A percentile compares a stretch with the other conserved stretches of the same genome.
These are phyloP conservation scores for Drosophila seguyi DNA, from an alignment of 1,140 invertebrate genomes.

Conservation along the genomic window DNA sequence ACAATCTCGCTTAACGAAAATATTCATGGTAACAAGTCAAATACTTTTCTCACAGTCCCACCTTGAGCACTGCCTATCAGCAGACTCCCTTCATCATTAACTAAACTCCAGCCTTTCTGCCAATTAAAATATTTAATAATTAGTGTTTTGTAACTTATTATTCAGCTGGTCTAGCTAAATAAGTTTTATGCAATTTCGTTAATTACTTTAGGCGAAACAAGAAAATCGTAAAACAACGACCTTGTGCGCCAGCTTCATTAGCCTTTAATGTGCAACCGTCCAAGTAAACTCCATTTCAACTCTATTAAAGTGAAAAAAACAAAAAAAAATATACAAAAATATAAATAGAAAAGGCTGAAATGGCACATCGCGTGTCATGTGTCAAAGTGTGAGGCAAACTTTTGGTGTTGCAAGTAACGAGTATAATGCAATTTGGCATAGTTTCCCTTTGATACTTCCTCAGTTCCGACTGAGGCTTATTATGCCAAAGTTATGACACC, in stretches of 20 bases:
- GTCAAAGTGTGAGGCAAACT: slow-evolving; percentile 66
- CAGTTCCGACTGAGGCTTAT: slow-evolving; percentile 47
- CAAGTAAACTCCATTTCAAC: slow-evolving; percentile 33
- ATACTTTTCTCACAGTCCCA: slow-evolving; percentile 2
- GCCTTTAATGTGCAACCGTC: slow-evolving; percentile 33
- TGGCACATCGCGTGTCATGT: slow-evolving; percentile 68
- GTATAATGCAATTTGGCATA: slow-evolving; percentile 70
- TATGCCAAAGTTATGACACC: slow-evolving; percentile 67
- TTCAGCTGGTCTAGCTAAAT: slow-evolving; percentile 3
- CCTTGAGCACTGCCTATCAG: slow-evolving; percentile 2
- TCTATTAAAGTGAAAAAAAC: slow-evolving; percentile 26
- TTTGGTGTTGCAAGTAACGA: slow-evolving; percentile 31
- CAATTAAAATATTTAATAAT: slow-evolving; percentile 22
- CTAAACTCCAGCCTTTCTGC: slow-evolving; percentile 2
- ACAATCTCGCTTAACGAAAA: background rate
- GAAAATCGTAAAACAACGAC: slow-evolving; percentile 28
- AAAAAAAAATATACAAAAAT: background rate
- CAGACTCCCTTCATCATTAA: slow-evolving; percentile 18
- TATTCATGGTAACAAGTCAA: background rate
- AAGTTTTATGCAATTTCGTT: slow-evolving; percentile 32
- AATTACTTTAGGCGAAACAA: slow-evolving; percentile 32
- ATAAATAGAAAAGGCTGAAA: slow-evolving; percentile 17
- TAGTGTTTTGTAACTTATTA: slow-evolving; percentile 8
- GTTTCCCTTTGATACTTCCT: slow-evolving; percentile 60
- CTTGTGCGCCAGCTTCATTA: slow-evolving; percentile 29